These are phyloP conservation scores for Drosophila ogumai DNA, from an alignment of 1,140 invertebrate species.

Conservation along the genomic window DNA sequence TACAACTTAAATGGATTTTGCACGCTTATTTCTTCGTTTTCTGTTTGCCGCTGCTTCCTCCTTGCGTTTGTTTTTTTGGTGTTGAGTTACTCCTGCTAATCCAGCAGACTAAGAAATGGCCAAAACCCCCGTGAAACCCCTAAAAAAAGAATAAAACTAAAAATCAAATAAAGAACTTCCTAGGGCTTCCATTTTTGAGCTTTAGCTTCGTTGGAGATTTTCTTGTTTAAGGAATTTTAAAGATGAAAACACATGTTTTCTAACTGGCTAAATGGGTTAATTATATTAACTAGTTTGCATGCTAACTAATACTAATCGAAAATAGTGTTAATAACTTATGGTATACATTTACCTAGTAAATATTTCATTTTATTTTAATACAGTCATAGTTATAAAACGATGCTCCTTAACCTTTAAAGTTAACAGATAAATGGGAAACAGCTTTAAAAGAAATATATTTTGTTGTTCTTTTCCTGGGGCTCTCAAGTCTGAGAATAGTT, in stretches of 20 bases:
- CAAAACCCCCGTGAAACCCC: background rate
- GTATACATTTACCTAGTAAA: too few species aligned
- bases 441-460: background rate
- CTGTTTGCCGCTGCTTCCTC: slow-evolving; percentile 10
- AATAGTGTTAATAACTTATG: too few species aligned
- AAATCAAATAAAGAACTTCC: background rate
- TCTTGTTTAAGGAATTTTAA: background rate
- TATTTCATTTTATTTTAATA: too few species aligned
- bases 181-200: background rate
- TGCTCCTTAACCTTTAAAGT: background rate
- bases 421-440: background rate
- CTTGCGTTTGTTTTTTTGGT: slow-evolving; percentile 21
- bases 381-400: background rate
- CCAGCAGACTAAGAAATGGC: slow-evolving; percentile 30
- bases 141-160: background rate
- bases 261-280: background rate
- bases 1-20: slow-evolving; percentile 69
- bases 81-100: slow-evolving; percentile 64
- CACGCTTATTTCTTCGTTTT: slow-evolving; percentile 54
- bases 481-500: background rate
- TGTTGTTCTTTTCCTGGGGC: background rate
- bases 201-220: background rate
- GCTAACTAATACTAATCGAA: too few species aligned
- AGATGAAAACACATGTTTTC: background rate
- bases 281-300: background rate